phyloP scores from a whole-genome alignment of 2,113 vertebrate genomes.

The Axis porcinus region DNA sequence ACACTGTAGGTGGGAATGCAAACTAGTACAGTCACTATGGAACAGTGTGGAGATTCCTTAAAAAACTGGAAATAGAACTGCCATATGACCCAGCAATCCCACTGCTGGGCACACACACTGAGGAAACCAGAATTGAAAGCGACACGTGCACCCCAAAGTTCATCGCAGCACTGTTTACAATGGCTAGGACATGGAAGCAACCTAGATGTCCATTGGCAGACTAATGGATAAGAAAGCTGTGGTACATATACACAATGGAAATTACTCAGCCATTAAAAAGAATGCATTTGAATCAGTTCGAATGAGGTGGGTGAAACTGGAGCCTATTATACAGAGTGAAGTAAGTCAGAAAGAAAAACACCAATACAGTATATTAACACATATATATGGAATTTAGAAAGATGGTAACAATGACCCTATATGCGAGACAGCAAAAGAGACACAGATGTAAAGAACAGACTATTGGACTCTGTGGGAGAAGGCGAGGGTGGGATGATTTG shows the following conservation, averaged over 20 bases:
- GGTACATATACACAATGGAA: neutral
- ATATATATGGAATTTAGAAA: neutral
- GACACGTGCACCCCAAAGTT: rapidly evolving
- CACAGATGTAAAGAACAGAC: neutral
- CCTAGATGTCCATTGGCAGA: neutral
- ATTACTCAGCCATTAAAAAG: neutral
- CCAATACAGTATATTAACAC: neutral
- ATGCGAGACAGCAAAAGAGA: neutral
- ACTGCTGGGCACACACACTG: neutral
- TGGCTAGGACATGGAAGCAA: neutral
- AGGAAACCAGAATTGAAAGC: neutral
- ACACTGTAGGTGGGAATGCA: neutral
- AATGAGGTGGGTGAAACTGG: neutral
- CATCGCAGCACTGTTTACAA: neutral
- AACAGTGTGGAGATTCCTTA: neutral
- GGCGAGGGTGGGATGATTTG: neutral
- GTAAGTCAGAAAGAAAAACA: neutral
- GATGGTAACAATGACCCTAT: neutral
- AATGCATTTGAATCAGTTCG: neutral
- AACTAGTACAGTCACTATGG: neutral
- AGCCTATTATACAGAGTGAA: neutral
- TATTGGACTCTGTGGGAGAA: neutral
- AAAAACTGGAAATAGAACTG: neutral
- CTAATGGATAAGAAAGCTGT: rapidly evolving
- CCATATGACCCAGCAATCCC: neutral